Conservation (phyloP, 2,888 invertebrate genomes). For the Drosophila parthenogenetica region DNA sequence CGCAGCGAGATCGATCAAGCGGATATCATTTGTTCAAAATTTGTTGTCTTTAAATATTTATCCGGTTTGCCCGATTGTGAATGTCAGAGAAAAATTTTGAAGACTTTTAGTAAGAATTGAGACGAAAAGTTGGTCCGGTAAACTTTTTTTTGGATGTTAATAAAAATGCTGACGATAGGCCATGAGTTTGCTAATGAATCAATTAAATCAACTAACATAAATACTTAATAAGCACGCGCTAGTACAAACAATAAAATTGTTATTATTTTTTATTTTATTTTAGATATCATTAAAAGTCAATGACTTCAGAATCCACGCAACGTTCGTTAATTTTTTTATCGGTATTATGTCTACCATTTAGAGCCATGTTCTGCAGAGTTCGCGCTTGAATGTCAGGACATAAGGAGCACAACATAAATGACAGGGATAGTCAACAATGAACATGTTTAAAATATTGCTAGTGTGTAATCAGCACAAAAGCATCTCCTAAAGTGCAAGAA, state of each 20-base stretch:
- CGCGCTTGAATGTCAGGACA: constrained; percentile 42
- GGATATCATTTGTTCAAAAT: constrained; percentile 63
- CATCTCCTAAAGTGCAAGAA: constrained; percentile 63
- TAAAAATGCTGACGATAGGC: constrained; percentile 34
- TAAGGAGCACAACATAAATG: constrained; percentile 25
- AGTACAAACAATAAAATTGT: too few relatives aligned
- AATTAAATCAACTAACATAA: constrained; percentile 28
- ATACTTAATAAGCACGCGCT: background rate
- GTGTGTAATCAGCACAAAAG: constrained; percentile 61
- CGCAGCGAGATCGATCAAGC: constrained; percentile 52
- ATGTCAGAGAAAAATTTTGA: constrained; percentile 25
- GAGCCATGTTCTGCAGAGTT: constrained; percentile 44
- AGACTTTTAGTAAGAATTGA: constrained; percentile 27
- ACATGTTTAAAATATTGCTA: constrained; percentile 61
- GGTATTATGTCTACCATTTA: constrained; percentile 52
- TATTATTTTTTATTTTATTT: too few relatives aligned
- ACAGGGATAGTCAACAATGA: constrained; percentile 41
- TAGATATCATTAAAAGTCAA: constrained; percentile 14
- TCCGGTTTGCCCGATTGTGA: constrained; percentile 67
- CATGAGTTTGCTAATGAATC: constrained; percentile 19
- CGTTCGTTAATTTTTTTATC: constrained; percentile 45
- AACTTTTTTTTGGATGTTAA: constrained; percentile 34
- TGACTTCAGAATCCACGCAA: constrained; percentile 22
- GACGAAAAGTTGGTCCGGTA: constrained; percentile 19
- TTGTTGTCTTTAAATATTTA: constrained; percentile 49